A percentile compares a stretch with the other conserved stretches of the same genome.
Evolutionary conservation across 2,797 vertebrate genomes (phyloP).

Genomic region (Megalops cyprinoides): DNA sequence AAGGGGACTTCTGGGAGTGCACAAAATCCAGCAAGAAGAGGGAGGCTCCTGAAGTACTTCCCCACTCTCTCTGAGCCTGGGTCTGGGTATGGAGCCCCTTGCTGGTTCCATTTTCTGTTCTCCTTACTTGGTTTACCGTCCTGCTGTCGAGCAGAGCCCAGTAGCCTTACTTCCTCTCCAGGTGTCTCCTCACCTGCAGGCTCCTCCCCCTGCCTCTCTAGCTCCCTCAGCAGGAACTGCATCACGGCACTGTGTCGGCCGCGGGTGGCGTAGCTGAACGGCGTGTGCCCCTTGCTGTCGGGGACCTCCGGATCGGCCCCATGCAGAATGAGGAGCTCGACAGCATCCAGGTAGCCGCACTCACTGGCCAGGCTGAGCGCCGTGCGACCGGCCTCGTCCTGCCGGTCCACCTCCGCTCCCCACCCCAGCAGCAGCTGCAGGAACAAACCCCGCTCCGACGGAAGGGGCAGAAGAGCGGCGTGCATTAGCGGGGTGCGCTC

Average conservation of each 20-base stretch:
- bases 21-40: neutral
- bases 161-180: neutral
- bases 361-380: slow-evolving; percentile 20
- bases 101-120: neutral
- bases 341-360: neutral
- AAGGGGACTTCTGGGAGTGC: neutral
- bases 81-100: neutral
- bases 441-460: neutral
- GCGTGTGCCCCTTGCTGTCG: neutral
- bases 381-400: neutral
- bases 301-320: slow-evolving; percentile 8
- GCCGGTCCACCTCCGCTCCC: neutral
- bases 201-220: neutral
- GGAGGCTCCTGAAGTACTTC: neutral
- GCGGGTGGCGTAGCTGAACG: neutral
- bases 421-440: slow-evolving; percentile 12
- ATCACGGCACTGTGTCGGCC: slow-evolving; percentile 18
- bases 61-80: neutral
- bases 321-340: slow-evolving; percentile 7
- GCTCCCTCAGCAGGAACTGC: slow-evolving; percentile 14
- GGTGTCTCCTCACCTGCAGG: neutral
- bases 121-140: neutral
- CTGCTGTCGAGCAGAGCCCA: no score
- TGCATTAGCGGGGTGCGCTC: slow-evolving; percentile 3
- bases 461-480: neutral